These are phyloP conservation scores for Ips nitidus DNA, from an alignment of 1,140 invertebrate genomes.

Conservation along the genomic window DNA sequence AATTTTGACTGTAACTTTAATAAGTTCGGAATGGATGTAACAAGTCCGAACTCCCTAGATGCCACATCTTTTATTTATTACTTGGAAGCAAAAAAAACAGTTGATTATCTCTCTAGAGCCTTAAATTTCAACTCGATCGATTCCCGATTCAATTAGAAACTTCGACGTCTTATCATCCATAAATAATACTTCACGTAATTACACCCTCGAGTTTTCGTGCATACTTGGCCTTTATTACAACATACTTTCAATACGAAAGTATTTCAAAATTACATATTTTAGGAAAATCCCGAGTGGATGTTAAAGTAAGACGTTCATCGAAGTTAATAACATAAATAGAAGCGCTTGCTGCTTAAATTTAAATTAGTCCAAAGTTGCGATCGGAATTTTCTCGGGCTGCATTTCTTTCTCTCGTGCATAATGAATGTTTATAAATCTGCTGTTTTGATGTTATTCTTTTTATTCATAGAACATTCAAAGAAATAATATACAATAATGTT, in stretches of 20 bases:
- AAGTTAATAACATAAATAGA: conserved; percentile 26
- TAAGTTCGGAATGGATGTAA: too few species aligned
- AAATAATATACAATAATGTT: too few species aligned
- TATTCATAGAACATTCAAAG: too few species aligned
- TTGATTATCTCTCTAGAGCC: neutral
- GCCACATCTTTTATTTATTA: too few species aligned
- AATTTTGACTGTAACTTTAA: too few species aligned
- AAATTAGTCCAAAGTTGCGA: conserved; percentile 15
- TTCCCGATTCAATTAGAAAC: conserved; percentile 1
- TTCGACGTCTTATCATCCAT: conserved; percentile 1
- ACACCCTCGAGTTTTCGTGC: neutral
- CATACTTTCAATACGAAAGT: conserved; percentile 11
- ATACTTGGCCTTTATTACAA: conserved; percentile 15
- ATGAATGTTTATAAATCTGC: too few species aligned
- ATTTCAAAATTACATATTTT: conserved; percentile 21
- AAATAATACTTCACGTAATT: conserved; percentile 2
- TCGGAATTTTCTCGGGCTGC: conserved; percentile 21
- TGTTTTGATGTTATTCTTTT: too few species aligned
- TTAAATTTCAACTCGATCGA: neutral
- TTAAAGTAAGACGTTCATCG: conserved; percentile 19
- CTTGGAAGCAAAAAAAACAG: neutral
- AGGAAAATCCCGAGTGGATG: neutral
- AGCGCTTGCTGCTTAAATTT: conserved; percentile 22
- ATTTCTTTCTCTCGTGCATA: neutral
- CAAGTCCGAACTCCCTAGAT: too few species aligned